Percentiles rank a stretch among this genome's conserved stretches.
These are phyloP conservation scores for Dryoscopus gambensis DNA, from an alignment of 2,113 vertebrate species.

Conservation along the genomic window DNA sequence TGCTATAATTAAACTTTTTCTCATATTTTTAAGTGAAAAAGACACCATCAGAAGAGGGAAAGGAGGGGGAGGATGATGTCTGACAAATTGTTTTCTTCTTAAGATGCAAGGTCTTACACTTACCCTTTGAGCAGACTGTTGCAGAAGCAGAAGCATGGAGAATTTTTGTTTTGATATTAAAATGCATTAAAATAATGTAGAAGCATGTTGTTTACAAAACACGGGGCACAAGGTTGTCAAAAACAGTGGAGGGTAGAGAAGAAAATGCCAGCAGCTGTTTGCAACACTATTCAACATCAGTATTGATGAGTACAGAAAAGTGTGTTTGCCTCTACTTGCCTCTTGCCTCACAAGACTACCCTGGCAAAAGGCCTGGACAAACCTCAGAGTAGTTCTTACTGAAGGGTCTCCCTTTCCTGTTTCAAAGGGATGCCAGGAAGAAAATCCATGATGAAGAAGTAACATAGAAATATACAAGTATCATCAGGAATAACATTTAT, in stretches of 20 bases:
- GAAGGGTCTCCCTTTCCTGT: neutral
- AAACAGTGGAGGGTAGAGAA: neutral
- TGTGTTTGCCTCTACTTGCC: neutral
- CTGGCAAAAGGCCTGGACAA: neutral
- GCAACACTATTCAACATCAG: neutral
- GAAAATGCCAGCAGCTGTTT: neutral
- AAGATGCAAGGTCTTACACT: neutral
- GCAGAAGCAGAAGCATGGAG: neutral
- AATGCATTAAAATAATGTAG: neutral
- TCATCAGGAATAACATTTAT: neutral
- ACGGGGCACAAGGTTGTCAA: neutral
- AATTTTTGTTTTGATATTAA: neutral
- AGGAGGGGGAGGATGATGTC: neutral
- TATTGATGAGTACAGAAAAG: neutral
- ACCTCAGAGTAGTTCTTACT: neutral
- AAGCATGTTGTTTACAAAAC: neutral
- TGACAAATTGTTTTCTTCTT: neutral
- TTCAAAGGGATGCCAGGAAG: neutral
- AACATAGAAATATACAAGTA: neutral
- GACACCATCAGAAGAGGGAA: neutral
- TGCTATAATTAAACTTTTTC: neutral
- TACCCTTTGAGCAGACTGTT: neutral
- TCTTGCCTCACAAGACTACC: neutral
- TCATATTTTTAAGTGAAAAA: neutral
- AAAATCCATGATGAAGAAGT: neutral